Conservation (phyloP, 2,888 invertebrate genomes). For the Lamellibrachia satsuma region DNA sequence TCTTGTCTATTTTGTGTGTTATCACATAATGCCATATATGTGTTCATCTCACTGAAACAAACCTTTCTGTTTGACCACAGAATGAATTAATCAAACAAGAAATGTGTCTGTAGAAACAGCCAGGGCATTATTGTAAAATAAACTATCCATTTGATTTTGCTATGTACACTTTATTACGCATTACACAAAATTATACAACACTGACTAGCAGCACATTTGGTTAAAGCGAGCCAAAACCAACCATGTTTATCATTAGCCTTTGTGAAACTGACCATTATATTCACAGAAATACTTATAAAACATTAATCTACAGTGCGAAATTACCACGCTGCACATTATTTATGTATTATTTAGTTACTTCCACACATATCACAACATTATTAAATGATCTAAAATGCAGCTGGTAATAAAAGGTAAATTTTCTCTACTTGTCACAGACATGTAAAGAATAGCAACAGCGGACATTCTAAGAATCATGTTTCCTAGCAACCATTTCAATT, state of each 20-base stretch:
- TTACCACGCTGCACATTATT: not conserved
- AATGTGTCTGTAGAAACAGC: too few relatives aligned
- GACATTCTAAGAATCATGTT: not conserved
- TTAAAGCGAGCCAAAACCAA: not conserved
- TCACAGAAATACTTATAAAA: not conserved
- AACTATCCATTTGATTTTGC: not conserved
- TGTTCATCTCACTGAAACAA: not conserved
- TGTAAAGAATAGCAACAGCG: not conserved
- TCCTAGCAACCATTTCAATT: not conserved
- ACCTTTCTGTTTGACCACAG: too few relatives aligned
- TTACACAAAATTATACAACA: not conserved
- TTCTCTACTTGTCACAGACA: not conserved
- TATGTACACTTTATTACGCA: conserved; percentile 17
- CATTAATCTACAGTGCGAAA: not conserved
- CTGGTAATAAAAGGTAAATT: not conserved
- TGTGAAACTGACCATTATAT: not conserved
- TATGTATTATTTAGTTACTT: not conserved
- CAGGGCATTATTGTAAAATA: not conserved
- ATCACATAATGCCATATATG: not conserved
- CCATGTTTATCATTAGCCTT: not conserved
- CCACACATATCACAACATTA: not conserved
- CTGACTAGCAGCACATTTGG: not conserved
- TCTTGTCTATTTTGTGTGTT: not conserved
- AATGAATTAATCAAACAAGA: too few relatives aligned
- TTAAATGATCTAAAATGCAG: not conserved